Evolutionary conservation across 2,797 vertebrate genomes (phyloP).

Genomic region (Manis javanica): DNA sequence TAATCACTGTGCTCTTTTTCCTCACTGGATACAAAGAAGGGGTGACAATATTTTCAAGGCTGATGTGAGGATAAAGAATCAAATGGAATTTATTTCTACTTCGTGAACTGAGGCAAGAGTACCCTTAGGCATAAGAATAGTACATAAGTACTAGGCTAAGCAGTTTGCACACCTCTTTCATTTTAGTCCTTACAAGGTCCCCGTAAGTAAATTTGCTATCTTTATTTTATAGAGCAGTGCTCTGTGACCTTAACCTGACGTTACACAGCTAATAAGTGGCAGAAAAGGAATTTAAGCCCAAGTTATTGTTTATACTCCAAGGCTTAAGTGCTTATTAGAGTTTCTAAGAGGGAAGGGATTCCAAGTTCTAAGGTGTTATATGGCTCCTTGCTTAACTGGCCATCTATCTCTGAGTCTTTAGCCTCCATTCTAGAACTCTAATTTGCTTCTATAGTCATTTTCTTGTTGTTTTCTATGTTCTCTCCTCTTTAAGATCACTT

Average conservation of each 20-base stretch:
- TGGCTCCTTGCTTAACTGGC: background rate
- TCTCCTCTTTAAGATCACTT: background rate
- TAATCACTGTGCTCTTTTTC: background rate
- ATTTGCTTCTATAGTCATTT: background rate
- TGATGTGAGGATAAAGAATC: conserved; percentile 9
- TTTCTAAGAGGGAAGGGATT: background rate
- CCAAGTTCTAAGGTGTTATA: background rate
- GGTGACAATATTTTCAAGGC: background rate
- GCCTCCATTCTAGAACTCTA: background rate
- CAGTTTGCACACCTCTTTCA: background rate
- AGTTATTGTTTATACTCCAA: background rate
- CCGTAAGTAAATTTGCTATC: background rate
- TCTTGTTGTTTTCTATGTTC: background rate
- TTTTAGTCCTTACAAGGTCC: background rate
- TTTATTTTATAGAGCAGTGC: conserved; percentile 54
- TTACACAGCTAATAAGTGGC: background rate
- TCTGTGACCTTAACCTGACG: background rate
- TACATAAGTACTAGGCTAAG: background rate
- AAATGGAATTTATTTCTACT: background rate
- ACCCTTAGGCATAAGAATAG: background rate
- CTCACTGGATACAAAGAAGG: background rate
- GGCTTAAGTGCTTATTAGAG: background rate
- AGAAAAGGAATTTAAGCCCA: conserved; percentile 41
- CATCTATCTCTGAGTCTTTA: background rate
- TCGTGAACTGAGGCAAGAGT: background rate